These are phyloP conservation scores for Drosophila willistoni DNA, from an alignment of 1,140 invertebrate species.

Conservation along the genomic window DNA sequence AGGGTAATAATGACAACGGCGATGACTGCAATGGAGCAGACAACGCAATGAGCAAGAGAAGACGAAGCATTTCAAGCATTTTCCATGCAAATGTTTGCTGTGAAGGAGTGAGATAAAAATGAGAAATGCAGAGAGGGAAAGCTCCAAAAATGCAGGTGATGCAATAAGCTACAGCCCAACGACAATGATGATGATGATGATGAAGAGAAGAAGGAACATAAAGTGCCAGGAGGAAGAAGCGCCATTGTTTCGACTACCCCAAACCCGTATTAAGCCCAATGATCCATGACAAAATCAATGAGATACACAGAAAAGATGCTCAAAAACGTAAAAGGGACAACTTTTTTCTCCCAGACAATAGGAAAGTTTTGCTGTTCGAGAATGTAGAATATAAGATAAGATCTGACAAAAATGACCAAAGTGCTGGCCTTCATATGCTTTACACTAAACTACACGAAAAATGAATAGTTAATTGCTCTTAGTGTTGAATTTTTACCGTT, in stretches of 20 bases:
- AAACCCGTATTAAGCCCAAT: constrained; percentile 10
- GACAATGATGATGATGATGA: constrained; percentile 16
- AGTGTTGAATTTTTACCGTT: neutral
- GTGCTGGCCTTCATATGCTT: neutral
- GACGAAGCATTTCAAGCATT: constrained; percentile 67
- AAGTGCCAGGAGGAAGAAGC: neutral
- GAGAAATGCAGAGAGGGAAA: constrained; percentile 21
- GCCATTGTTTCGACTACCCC: neutral
- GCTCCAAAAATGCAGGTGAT: constrained; percentile 40
- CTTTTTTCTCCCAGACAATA: constrained; percentile 12
- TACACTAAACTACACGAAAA: neutral
- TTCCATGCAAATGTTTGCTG: constrained; percentile 77
- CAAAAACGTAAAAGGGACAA: neutral
- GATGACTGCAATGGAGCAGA: constrained; percentile 69
- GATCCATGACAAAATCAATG: constrained; percentile 16
- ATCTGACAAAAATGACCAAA: constrained; percentile 5
- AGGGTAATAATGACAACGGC: constrained; percentile 77
- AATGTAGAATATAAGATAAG: neutral
- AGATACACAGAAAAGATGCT: constrained; percentile 9
- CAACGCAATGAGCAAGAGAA: constrained; percentile 43
- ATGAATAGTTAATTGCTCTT: neutral
- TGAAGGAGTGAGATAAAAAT: constrained; percentile 72
- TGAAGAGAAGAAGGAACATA: too few species aligned
- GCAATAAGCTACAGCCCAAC: constrained; percentile 39
- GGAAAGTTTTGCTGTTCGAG: constrained; percentile 6